phyloP scores from a whole-genome alignment of 2,888 invertebrate species.

The Tupiocoris notatus region DNA sequence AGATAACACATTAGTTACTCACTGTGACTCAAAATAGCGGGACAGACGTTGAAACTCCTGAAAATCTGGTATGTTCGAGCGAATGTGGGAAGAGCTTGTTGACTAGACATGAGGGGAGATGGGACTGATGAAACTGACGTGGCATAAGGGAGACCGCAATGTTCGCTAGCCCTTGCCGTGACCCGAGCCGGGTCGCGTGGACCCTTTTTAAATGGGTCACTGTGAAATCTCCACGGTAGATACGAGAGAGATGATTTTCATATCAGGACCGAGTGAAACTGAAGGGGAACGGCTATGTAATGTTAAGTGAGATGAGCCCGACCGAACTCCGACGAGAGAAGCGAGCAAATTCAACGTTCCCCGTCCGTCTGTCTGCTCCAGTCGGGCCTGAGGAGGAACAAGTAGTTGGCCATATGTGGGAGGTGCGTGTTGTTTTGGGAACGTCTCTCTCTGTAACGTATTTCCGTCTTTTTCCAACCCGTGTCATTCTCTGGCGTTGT shows the following conservation, averaged over 20 bases:
- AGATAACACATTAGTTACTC: not conserved
- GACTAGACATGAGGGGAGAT: not conserved
- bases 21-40: not conserved
- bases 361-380: not conserved
- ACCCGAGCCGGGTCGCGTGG: not conserved
- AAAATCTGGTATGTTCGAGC: not conserved
- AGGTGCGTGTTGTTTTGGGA: slow-evolving; percentile 41
- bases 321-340: not conserved
- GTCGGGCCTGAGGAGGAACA: slow-evolving; percentile 31
- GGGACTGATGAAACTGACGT: not conserved
- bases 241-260: slow-evolving; percentile 35
- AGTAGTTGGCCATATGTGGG: slow-evolving; percentile 41
- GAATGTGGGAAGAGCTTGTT: not conserved
- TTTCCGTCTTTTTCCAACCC: not conserved
- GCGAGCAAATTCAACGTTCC: not conserved
- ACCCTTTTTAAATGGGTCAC: slow-evolving; percentile 29
- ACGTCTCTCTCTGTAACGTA: not conserved
- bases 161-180: not conserved
- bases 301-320: not conserved
- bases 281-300: not conserved
- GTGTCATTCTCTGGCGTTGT: too few relatives aligned
- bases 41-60: not conserved
- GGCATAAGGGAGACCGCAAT: not conserved
- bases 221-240: slow-evolving; percentile 28
- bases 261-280: slow-evolving; percentile 12